These are phyloP conservation scores for Cheirogaleus major DNA, from an alignment of 2,797 vertebrate genomes.

Conservation along the genomic window DNA sequence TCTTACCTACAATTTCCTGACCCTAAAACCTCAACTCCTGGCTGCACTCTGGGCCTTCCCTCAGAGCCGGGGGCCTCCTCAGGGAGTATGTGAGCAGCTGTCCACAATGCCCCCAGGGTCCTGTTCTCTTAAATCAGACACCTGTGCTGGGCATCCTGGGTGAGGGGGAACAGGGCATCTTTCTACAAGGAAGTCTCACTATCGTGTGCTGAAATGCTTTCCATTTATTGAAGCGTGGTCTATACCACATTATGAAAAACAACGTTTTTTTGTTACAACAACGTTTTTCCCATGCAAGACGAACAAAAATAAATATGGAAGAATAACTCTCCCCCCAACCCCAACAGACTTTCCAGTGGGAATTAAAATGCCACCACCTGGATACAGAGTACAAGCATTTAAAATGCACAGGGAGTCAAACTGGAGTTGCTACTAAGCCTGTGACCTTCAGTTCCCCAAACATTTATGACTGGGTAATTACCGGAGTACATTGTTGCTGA, in stretches of 20 bases:
- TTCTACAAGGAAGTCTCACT: background rate
- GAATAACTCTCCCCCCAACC: background rate
- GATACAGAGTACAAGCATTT: background rate
- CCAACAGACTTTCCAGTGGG: background rate
- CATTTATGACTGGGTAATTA: constrained; percentile 48
- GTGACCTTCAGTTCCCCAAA: constrained; percentile 61
- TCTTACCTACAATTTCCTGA: background rate
- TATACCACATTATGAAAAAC: background rate
- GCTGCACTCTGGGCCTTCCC: too few relatives aligned
- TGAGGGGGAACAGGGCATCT: background rate
- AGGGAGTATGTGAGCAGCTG: background rate
- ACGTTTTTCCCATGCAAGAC: background rate
- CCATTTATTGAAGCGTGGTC: background rate
- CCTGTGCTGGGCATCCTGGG: fast-evolving
- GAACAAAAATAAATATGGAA: constrained; percentile 71
- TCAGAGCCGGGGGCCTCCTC: background rate
- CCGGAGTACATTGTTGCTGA: constrained; percentile 4
- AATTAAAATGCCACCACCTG: background rate
- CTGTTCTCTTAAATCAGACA: background rate
- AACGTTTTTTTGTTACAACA: background rate
- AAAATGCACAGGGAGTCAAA: constrained; percentile 35
- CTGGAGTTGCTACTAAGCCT: background rate
- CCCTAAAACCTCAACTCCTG: background rate
- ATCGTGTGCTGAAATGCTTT: background rate
- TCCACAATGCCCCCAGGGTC: background rate